Percentiles rank a stretch among this genome's conserved stretches.
Conservation (phyloP, 2,113 vertebrate genomes). For the Alethe diademata region DNA sequence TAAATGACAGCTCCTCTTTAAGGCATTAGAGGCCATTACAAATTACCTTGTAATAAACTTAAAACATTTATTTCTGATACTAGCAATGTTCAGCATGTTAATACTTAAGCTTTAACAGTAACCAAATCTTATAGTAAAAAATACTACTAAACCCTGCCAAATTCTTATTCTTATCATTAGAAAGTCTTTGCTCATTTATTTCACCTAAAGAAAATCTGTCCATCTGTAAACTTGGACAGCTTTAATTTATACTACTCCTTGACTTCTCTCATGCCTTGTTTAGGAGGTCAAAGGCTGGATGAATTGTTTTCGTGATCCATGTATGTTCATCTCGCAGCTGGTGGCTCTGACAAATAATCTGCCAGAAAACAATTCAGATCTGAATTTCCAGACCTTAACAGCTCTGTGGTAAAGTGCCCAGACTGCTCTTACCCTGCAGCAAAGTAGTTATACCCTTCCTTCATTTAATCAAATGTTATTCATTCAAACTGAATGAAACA, state of each 20-base stretch:
- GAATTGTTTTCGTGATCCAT: neutral
- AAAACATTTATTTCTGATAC: neutral
- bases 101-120: neutral
- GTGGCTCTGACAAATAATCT: neutral
- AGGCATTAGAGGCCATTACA: neutral
- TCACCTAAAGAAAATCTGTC: conserved; percentile 39
- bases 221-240: neutral
- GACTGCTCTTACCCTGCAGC: neutral
- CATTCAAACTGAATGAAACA: conserved; percentile 27
- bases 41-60: neutral
- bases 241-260: neutral
- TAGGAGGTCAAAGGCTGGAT: neutral
- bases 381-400: conserved; percentile 18
- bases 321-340: neutral
- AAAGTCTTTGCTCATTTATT: neutral
- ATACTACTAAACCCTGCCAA: neutral
- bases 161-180: neutral
- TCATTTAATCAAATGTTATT: neutral
- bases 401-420: neutral
- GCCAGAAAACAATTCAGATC: neutral
- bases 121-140: neutral
- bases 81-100: neutral
- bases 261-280: neutral
- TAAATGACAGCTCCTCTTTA: neutral
- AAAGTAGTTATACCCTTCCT: neutral